Evolutionary conservation across 2,113 vertebrate genomes (phyloP), one percentile per base, ranked within the genome.

Genomic region (Sorex fumeus): DNA sequence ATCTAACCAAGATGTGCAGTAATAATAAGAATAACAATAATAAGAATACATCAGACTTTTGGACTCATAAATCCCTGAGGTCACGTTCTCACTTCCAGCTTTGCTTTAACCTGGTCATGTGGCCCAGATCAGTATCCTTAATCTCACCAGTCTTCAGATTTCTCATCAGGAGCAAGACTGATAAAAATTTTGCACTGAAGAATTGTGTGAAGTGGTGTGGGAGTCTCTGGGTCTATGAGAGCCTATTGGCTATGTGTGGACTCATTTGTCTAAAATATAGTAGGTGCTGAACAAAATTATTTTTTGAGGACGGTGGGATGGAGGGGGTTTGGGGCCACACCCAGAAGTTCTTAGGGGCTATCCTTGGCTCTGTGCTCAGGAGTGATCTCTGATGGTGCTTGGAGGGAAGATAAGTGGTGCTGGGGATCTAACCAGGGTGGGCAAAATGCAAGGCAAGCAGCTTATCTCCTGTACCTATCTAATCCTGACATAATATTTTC

Each of bases 61-160:
- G 75, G 18, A 87, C 91, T 90, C 87, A 93, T 57, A 83, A 83
- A 91, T 53, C 60, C 23, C 40, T n/a, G 83, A 76, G 80, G 93
- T 96, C 83, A 92, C 87, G 70, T 70, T n/a, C 13, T 2, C 8
- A 12, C n/a, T 28, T 90, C 60, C 64, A 86, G 18, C 30, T 88
- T 70, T 57, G 70, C 45, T 40, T 64, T 43, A 87, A 87, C 81
- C 32, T 25, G 27, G 30, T 40, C 60, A 0, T 3, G 15, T 74
- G 84, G 40, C 32, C 71, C 18, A 27, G 53, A 66, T 87, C 57
- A 62, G 50, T 30, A 16, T 16, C n/a, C 45, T 75, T 75, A 75
- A 77, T 75, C 50, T 90, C 13, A 10, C 36, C 8, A 40, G 81
- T 8, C 40, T 43, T 90, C 13, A 57, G 21, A 4, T 72, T 96